Percentiles rank a stretch among this genome's conserved stretches.
Evolutionary conservation across 2,113 vertebrate species (phyloP).

Genomic region (Calcarius ornatus): DNA sequence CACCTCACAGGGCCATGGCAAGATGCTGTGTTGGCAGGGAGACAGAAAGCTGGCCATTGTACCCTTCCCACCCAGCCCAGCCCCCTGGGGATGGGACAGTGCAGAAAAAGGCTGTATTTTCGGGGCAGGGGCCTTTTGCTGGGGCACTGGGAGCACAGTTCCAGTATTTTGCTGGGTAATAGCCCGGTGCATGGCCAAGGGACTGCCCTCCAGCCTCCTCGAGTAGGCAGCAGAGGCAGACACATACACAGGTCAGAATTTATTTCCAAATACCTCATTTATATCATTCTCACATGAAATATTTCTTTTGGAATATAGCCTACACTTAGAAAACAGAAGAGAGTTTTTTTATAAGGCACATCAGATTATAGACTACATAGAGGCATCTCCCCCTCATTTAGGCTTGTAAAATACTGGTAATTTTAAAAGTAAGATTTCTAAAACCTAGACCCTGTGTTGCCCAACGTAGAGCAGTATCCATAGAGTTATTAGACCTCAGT

Average conservation of each 20-base stretch:
- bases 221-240: background rate
- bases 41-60: background rate
- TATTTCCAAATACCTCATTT: constrained; percentile 64
- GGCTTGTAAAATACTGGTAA: background rate
- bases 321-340: constrained; percentile 56
- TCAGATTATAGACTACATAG: constrained; percentile 55
- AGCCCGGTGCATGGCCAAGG: accelerated
- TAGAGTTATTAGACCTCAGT: constrained; percentile 34
- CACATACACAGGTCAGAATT: constrained; percentile 42
- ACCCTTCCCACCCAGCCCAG: background rate
- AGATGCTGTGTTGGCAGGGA: background rate
- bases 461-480: background rate
- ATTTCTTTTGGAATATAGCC: constrained; percentile 34
- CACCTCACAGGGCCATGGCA: accelerated
- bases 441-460: constrained; percentile 51
- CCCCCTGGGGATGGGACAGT: background rate
- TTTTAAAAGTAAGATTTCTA: constrained; percentile 49
- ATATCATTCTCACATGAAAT: constrained; percentile 59
- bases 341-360: constrained; percentile 68
- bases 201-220: background rate
- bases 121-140: background rate
- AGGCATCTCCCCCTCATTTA: constrained; percentile 10
- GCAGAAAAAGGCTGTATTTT: background rate
- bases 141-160: accelerated
- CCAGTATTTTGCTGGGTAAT: background rate